A percentile compares a stretch with the other conserved stretches of the same genome.
Evolutionary conservation across 2,797 vertebrate species (phyloP).

Genomic region (Salarias fasciatus): DNA sequence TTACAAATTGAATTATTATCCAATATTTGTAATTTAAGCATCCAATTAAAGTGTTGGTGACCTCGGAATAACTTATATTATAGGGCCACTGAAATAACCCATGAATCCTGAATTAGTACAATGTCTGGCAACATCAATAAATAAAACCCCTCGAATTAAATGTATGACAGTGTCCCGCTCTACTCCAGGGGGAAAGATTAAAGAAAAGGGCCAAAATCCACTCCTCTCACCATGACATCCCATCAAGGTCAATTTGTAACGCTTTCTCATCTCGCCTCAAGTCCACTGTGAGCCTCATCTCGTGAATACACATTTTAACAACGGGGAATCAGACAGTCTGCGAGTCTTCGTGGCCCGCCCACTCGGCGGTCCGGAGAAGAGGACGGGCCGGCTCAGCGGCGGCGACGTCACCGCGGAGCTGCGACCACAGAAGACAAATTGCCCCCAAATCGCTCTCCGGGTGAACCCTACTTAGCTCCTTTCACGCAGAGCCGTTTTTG

Average conservation of each 20-base stretch:
- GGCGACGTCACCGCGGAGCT: conserved; percentile 54
- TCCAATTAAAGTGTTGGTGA: conserved; percentile 1
- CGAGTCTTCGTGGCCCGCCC: conserved; percentile 29
- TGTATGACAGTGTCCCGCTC: conserved; percentile 1
- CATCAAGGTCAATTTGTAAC: conserved; percentile 66
- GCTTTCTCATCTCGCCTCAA: conserved; percentile 54
- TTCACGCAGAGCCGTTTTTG: conserved; percentile 52
- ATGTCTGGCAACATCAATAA: conserved; percentile 11
- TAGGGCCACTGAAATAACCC: not conserved
- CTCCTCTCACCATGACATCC: conserved; percentile 37
- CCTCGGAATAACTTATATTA: conserved; percentile 1
- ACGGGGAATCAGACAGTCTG: conserved; percentile 43
- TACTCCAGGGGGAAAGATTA: conserved; percentile 18
- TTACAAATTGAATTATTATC: not conserved
- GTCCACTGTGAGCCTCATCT: conserved; percentile 45
- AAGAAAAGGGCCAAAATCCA: conserved; percentile 45
- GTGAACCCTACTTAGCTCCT: conserved; percentile 60
- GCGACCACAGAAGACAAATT: conserved; percentile 54
- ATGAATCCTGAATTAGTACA: conserved; percentile 1
- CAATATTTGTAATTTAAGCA: conserved; percentile 2
- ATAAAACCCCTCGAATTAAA: conserved; percentile 15
- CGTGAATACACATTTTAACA: conserved; percentile 64
- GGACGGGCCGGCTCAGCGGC: conserved; percentile 50
- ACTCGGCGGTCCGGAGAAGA: conserved; percentile 17
- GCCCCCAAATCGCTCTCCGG: conserved; percentile 55